Percentiles rank a stretch among this genome's conserved stretches.
phyloP scores from a whole-genome alignment of 2,888 invertebrate genomes.

The Archips crataeganus region DNA sequence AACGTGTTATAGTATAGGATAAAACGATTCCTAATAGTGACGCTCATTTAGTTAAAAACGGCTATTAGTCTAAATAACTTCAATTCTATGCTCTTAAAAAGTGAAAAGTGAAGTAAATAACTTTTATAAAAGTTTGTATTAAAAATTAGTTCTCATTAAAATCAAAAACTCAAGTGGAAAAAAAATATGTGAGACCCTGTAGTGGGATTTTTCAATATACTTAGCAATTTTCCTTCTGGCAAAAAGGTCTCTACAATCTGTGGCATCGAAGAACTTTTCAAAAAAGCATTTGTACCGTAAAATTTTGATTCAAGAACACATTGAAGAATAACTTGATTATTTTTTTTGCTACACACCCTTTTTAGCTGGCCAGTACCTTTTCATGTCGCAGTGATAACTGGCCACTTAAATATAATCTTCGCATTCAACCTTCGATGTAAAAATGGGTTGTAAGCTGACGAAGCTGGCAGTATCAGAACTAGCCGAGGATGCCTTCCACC shows the following conservation, averaged over 20 bases:
- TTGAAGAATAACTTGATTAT: not conserved
- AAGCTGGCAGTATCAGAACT: slow-evolving; percentile 87
- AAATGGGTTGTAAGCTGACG: slow-evolving; percentile 91
- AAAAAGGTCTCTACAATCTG: not conserved
- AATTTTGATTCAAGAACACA: not conserved
- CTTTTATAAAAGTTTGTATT: no score
- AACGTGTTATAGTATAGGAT: slow-evolving; percentile 11
- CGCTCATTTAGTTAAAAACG: slow-evolving; percentile 14
- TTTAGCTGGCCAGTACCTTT: not conserved
- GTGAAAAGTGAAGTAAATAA: slow-evolving; percentile 7
- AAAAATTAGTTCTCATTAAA: no score
- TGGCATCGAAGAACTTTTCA: not conserved
- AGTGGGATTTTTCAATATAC: no score
- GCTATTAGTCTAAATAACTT: slow-evolving; percentile 28
- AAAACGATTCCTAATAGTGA: slow-evolving; percentile 22
- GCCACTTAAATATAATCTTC: not conserved
- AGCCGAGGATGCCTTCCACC: slow-evolving; percentile 77
- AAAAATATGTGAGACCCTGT: no score
- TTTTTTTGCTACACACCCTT: not conserved
- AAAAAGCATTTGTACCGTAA: no score
- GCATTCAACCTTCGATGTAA: slow-evolving; percentile 23
- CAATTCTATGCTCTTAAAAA: not conserved
- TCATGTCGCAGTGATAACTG: not conserved
- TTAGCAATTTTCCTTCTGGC: no score
- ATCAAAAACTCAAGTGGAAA: no score